Evolutionary conservation across 2,888 invertebrate genomes (phyloP).

Genomic region (Endotricha flammealis): DNA sequence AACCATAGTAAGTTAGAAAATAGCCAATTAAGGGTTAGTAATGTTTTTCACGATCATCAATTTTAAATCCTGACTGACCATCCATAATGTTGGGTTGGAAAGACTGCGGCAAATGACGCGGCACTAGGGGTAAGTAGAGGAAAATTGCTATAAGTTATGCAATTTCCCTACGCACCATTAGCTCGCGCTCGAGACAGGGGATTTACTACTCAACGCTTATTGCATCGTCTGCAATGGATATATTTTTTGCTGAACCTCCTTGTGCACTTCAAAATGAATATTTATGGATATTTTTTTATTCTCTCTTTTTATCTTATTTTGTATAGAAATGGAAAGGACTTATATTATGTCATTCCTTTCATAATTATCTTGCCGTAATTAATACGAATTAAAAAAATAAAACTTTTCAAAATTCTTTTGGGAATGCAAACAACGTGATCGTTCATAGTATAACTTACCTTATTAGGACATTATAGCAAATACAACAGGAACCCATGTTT

Average conservation of each 20-base stretch:
- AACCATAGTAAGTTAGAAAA: no score
- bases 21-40: no score
- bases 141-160: constrained; percentile 70
- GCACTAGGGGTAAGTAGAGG: constrained; percentile 49
- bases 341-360: no score
- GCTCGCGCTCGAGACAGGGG: constrained; percentile 43
- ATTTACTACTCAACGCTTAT: constrained; percentile 52
- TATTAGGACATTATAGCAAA: no score
- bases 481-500: no score
- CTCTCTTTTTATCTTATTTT: not conserved
- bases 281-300: not conserved
- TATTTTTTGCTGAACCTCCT: constrained; percentile 19
- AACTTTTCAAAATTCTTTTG: no score
- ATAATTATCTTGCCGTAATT: no score
- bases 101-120: constrained; percentile 57
- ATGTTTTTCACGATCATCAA: not conserved
- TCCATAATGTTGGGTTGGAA: constrained; percentile 44
- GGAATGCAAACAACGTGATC: no score
- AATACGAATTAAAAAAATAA: no score
- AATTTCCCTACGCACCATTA: constrained; percentile 65
- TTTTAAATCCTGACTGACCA: constrained; percentile 34
- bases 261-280: not conserved
- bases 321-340: no score
- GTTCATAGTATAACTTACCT: no score
- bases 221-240: constrained; percentile 50